phyloP scores from a whole-genome alignment of 1,140 invertebrate species.

The fruit fly (Drosophila melanogaster) region Release_6_plus_ISO1_MT NT_037436.4:3771001-3771500 shows the following conservation, averaged over 20 bases:
- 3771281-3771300: constrained; percentile 26
- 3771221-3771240: constrained; percentile 11
- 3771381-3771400: constrained; percentile 62
- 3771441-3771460: constrained; percentile 43
- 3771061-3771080: constrained; percentile 13
- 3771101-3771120: background rate
- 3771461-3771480: constrained; percentile 56
- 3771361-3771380: constrained; percentile 12
- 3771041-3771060: constrained; percentile 24
- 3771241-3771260: constrained; percentile 31
- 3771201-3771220: constrained; percentile 16
- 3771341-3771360: constrained; percentile 44
- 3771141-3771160: constrained; percentile 48
- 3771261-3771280: constrained; percentile 43
- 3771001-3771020: constrained; percentile 7
- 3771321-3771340: constrained; percentile 57
- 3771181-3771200: constrained; percentile 9
- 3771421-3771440: constrained; percentile 65
- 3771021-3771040: constrained; percentile 18
- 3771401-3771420: constrained; percentile 51
- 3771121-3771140: constrained; percentile 33
- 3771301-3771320: constrained; percentile 22
- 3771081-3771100: background rate
- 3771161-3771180: constrained; percentile 21
- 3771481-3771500: constrained; percentile 40